Base-by-base conservation (phyloP, 1,140 invertebrate genomes). In the Micrasema minimum region DNA sequence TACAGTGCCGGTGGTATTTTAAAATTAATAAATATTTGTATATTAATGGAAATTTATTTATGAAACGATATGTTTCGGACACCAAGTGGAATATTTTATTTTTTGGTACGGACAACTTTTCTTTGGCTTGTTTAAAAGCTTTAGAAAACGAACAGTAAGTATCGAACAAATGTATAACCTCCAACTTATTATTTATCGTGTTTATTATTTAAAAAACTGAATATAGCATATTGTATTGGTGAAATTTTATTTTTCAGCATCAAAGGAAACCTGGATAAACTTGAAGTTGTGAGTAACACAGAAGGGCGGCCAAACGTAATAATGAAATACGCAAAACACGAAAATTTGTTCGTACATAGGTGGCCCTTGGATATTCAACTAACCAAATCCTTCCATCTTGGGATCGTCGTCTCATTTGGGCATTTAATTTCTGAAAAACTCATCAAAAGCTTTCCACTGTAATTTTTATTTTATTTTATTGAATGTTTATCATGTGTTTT, bases 371-470 rank as follows among this genome's bases (percentile, higher is more conserved):
- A 79, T 10, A 77, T 76, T 50, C 41, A 23, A 14, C 38, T 72
- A 0, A 37, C 72, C 20, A 57, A 77, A 18, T 75, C 83, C 35
- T 91, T 87, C 82, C 85, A 92, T 76, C 78, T 92, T 53, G 90
- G 90, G 22, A 76, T 92, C 50, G 88, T 92, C 31, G 90, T 91
- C 1, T 91, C 90, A 1, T 92, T 92, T 85, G 91, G 91, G 0
- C 86, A 90, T 80, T 77, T 92, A 59, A 91, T 92, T 78, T 90
- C 91, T 3, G 76, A 83, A 65, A 64, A 79, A 12, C 80, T 92
- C 2, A 92, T 92, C 26, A 79, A 87, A 46, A 79, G 82, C 26
- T 91, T 92, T 80, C 86, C 88, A 38, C 74, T 88, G 87, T 90
- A 84, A 85, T 85, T 82, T 38, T 31, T 31, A 31, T 31, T 31